Evolutionary conservation across 1,140 invertebrate genomes (phyloP).

Genomic region (Aricia agestis): DNA sequence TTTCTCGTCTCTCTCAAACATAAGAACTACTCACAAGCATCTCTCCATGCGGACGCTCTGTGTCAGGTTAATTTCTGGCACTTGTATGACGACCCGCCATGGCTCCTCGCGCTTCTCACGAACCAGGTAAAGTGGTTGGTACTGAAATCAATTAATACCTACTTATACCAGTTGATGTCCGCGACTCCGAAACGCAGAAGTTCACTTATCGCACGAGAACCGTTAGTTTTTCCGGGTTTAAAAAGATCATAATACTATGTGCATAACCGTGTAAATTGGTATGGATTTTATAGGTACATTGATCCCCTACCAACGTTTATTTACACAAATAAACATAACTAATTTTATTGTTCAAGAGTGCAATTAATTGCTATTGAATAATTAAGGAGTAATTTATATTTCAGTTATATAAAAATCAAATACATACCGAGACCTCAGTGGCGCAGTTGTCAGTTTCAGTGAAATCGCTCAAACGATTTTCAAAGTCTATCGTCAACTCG

Average conservation of each 20-base stretch:
- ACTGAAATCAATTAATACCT: not conserved
- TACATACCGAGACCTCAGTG: not conserved
- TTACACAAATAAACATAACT: too few relatives aligned
- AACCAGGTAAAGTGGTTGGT: not conserved
- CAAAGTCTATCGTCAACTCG: not conserved
- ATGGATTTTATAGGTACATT: too few relatives aligned
- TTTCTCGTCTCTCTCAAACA: too few relatives aligned
- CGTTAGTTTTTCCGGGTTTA: too few relatives aligned
- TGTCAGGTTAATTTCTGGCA: not conserved
- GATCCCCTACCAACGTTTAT: too few relatives aligned
- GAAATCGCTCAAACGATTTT: not conserved
- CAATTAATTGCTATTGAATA: too few relatives aligned
- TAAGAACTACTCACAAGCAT: not conserved
- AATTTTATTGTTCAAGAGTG: too few relatives aligned
- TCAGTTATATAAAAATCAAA: not conserved
- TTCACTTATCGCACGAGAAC: too few relatives aligned
- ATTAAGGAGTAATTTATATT: not conserved
- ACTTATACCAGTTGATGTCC: too few relatives aligned
- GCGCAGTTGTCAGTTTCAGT: not conserved
- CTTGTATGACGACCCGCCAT: constrained; percentile 1
- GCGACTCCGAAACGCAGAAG: too few relatives aligned
- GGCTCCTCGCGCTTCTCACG: not conserved
- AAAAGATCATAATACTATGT: too few relatives aligned
- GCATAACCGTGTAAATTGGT: too few relatives aligned
- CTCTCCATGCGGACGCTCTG: not conserved